A percentile compares a stretch with the other conserved stretches of the same genome.
phyloP scores from a whole-genome alignment of 1,140 invertebrate species.

The Anoplolepis gracilipes region DNA sequence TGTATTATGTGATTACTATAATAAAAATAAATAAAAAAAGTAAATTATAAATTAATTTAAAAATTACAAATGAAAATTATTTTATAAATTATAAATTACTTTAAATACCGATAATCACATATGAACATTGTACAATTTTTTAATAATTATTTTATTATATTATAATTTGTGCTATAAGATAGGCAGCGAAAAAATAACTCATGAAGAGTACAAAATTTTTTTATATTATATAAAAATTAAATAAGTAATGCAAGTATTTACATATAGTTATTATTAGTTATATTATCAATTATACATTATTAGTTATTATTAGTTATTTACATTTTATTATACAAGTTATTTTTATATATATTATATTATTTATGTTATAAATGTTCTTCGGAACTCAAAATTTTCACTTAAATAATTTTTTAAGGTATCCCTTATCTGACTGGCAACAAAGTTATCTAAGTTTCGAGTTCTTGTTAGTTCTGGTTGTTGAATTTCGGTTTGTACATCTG shows the following conservation, averaged over 20 bases:
- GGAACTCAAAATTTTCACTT: not conserved
- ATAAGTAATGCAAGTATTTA: no score
- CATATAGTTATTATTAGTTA: no score
- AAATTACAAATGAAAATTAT: not conserved
- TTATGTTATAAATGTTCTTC: not conserved
- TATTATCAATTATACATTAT: no score
- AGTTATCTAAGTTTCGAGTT: constrained; percentile 8
- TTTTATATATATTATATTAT: not conserved
- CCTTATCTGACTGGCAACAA: not conserved
- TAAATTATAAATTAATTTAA: constrained; percentile 6
- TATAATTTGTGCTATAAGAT: no score
- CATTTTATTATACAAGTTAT: not conserved
- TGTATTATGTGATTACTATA: not conserved
- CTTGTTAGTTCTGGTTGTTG: not conserved
- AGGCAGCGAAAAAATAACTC: no score
- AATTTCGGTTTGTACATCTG: not conserved
- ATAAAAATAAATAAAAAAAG: not conserved
- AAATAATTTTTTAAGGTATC: not conserved
- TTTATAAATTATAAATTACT: no score
- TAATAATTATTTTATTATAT: not conserved
- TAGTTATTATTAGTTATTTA: no score
- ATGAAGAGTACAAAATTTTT: not conserved
- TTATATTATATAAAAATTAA: not conserved
- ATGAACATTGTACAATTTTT: not conserved
- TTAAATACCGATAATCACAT: no score